Conservation (phyloP, 2,888 invertebrate genomes). For the Netelia fuscicornis region DNA sequence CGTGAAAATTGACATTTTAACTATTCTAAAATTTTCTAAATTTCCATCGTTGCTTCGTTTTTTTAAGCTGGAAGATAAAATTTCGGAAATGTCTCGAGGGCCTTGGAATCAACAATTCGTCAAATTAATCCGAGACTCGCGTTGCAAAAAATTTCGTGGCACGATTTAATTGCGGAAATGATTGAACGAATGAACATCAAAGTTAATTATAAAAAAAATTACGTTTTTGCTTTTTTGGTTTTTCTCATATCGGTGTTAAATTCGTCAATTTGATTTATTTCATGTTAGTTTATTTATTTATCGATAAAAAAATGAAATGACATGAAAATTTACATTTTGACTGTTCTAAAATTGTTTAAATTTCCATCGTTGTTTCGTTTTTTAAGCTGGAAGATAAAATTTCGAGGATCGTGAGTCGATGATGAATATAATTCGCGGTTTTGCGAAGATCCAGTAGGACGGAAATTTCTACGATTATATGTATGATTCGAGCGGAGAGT, state of each 20-base stretch:
- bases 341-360: too few species aligned
- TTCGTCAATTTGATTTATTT: too few species aligned
- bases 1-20: too few species aligned
- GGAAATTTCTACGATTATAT: constrained; percentile 22
- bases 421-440: constrained; percentile 40
- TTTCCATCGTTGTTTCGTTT: background rate
- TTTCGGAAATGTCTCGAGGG: too few species aligned
- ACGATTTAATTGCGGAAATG: too few species aligned
- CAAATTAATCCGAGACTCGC: constrained; percentile 13
- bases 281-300: too few species aligned
- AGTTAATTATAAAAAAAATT: background rate
- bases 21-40: too few species aligned
- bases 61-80: too few species aligned
- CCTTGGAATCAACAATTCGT: background rate
- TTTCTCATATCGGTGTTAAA: too few species aligned
- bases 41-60: too few species aligned
- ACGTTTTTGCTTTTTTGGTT: too few species aligned
- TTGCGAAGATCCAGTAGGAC: constrained; percentile 13
- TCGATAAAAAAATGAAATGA: background rate
- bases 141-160: background rate
- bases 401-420: constrained; percentile 46
- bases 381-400: background rate
- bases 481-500: constrained; percentile 56
- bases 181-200: too few species aligned
- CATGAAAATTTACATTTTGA: background rate